Conservation (phyloP, 2,113 vertebrate species). For the Amphiprion percula region DNA sequence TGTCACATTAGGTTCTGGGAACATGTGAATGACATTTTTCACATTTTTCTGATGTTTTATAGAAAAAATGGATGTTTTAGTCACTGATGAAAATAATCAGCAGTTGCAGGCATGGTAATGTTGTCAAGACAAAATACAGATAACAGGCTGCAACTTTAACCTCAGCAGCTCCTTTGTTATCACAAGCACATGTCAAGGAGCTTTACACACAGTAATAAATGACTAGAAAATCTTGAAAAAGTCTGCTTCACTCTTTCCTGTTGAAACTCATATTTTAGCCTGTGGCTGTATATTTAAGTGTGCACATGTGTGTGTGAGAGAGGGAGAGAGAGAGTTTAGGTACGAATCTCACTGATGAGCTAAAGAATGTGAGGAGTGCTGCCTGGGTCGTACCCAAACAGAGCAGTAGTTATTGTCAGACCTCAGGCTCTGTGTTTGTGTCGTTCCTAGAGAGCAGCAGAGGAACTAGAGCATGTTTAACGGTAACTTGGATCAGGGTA, state of each 20-base stretch:
- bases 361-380: conserved; percentile 52
- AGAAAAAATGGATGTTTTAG: too few species aligned
- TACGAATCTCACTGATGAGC: conserved; percentile 47
- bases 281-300: background rate
- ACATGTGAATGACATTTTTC: too few species aligned
- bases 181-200: background rate
- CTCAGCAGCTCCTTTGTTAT: too few species aligned
- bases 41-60: too few species aligned
- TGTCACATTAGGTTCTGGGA: too few species aligned
- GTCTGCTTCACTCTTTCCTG: background rate
- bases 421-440: conserved; percentile 38
- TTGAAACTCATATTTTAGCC: background rate
- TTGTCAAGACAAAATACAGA: background rate
- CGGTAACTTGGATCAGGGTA: conserved; percentile 10
- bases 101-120: too few species aligned
- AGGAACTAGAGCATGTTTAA: conserved; percentile 13
- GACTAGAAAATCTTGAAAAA: background rate
- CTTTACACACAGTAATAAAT: background rate
- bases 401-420: conserved; percentile 16
- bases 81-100: too few species aligned
- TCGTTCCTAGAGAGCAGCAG: background rate
- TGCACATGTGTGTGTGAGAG: too few species aligned
- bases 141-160: background rate
- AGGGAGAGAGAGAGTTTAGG: conserved; percentile 9
- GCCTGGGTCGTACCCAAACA: conserved; percentile 49